phyloP scores from a whole-genome alignment of 2,888 invertebrate species.

The Drosophila anomelani region DNA sequence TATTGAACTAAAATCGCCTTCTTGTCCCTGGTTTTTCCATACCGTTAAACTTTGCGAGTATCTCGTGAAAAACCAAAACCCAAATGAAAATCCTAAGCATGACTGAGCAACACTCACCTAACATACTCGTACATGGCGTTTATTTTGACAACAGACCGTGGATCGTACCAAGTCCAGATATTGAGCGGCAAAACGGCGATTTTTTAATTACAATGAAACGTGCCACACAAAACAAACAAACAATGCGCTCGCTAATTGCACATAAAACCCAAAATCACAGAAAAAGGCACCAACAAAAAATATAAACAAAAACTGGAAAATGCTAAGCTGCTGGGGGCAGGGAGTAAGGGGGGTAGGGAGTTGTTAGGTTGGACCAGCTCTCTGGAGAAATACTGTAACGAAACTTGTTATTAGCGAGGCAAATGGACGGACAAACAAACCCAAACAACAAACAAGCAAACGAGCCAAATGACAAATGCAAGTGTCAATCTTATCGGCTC shows the following conservation, averaged over 20 bases:
- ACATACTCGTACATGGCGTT: conserved; percentile 41
- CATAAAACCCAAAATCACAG: conserved; percentile 58
- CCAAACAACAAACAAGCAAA: conserved; percentile 59
- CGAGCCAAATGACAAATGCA: conserved; percentile 70
- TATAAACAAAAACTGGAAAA: conserved; percentile 46
- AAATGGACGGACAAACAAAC: conserved; percentile 67
- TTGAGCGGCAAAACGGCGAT: conserved; percentile 48
- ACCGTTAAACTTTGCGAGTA: neutral
- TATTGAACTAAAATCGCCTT: neutral
- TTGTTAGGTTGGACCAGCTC: neutral
- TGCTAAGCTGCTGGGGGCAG: conserved; percentile 26
- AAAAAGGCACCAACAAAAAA: conserved; percentile 29
- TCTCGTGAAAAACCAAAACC: conserved; percentile 11
- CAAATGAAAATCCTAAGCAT: neutral
- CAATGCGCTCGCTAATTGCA: conserved; percentile 75
- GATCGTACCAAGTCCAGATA: conserved; percentile 20
- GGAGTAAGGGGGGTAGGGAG: conserved; percentile 1
- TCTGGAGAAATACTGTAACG: conserved; percentile 57
- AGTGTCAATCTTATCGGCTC: conserved; percentile 65
- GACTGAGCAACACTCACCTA: conserved; percentile 30
- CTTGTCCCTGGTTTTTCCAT: neutral
- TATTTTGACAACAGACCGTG: conserved; percentile 10
- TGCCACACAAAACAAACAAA: conserved; percentile 68
- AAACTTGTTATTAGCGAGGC: conserved; percentile 61
- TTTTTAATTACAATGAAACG: conserved; percentile 77